These are phyloP conservation scores for Gymnopithys bicolor DNA, from an alignment of 2,797 vertebrate species.

Conservation along the genomic window DNA sequence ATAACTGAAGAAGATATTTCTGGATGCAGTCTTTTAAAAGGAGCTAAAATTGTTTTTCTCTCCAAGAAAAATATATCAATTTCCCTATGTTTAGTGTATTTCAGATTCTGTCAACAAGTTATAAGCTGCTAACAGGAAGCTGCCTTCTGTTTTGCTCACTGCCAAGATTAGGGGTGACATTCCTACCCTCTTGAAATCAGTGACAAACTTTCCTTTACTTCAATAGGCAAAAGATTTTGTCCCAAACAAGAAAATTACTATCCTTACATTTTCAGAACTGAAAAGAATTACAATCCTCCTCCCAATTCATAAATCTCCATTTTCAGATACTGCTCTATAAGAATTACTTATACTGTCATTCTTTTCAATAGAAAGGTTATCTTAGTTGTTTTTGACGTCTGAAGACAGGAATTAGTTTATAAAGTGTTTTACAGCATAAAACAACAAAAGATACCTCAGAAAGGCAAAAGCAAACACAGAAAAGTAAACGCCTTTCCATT, in stretches of 20 bases:
- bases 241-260: neutral
- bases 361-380: neutral
- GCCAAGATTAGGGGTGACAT: conserved; percentile 26
- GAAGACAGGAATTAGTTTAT: neutral
- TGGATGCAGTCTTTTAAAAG: conserved; percentile 6
- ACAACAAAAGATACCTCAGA: neutral
- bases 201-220: conserved; percentile 27
- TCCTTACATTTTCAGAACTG: neutral
- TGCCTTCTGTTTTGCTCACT: conserved; percentile 5
- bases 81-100: conserved; percentile 11
- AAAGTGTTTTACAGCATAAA: neutral
- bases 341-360: neutral
- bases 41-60: neutral
- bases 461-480: neutral
- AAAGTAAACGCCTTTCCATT: neutral
- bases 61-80: conserved; percentile 34
- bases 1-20: neutral
- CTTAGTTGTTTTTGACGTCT: neutral
- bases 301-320: neutral
- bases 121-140: conserved; percentile 29
- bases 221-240: neutral
- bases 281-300: neutral
- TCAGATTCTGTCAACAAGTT: conserved; percentile 31
- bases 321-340: neutral
- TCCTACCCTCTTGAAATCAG: neutral